Conservation (phyloP, 2,797 vertebrate genomes). For the Arctocebus calabarensis region DNA sequence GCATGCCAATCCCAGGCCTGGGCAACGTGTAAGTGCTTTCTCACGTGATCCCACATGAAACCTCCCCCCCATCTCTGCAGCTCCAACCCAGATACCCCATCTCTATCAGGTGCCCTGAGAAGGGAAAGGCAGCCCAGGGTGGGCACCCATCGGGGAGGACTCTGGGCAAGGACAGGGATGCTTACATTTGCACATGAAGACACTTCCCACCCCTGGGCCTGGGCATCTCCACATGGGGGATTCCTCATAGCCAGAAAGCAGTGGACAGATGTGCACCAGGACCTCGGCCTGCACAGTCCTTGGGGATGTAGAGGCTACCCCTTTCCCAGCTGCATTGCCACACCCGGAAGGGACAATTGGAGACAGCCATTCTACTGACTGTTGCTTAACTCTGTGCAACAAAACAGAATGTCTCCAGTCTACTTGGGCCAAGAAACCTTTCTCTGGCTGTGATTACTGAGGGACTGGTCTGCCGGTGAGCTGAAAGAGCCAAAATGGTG, state of each 20-base stretch:
- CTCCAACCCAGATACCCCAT: too few relatives aligned
- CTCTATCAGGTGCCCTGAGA: not conserved
- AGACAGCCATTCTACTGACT: not conserved
- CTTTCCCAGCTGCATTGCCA: not conserved
- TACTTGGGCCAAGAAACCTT: not conserved
- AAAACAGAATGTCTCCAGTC: not conserved
- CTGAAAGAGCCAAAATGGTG: not conserved
- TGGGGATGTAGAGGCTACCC: accelerated
- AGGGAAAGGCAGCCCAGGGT: not conserved
- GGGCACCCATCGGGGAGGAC: accelerated
- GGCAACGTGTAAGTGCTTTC: not conserved
- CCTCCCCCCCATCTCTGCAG: not conserved
- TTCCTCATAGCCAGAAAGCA: not conserved
- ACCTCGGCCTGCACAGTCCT: not conserved
- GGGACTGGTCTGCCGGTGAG: not conserved
- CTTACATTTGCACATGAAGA: not conserved
- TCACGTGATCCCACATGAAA: not conserved
- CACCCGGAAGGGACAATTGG: not conserved
- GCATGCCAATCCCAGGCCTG: not conserved
- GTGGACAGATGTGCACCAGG: accelerated
- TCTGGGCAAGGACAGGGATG: not conserved
- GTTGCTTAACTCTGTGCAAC: not conserved
- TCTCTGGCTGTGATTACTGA: accelerated
- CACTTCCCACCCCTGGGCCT: accelerated
- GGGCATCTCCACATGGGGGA: accelerated